phyloP scores from a whole-genome alignment of 2,888 invertebrate genomes.

The Antheraea assamensis region DNA sequence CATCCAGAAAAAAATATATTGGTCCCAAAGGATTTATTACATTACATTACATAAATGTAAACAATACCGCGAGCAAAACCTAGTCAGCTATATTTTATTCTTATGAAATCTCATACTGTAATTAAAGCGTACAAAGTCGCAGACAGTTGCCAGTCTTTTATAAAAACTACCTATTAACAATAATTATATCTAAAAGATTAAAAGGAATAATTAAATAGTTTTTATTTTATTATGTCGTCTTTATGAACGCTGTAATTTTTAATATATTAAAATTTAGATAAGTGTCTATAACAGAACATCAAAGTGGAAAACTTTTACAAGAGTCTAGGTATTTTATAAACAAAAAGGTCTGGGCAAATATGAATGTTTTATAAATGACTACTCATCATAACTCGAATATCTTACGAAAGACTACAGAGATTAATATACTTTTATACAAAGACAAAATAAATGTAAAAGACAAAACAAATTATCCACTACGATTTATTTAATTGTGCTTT shows the following conservation, averaged over 20 bases:
- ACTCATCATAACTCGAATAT: not conserved
- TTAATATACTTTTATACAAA: not conserved
- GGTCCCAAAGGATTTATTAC: no score
- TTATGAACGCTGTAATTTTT: not conserved
- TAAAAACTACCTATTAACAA: no score
- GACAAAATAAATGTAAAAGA: not conserved
- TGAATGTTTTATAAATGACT: not conserved
- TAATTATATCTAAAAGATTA: no score
- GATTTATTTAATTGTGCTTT: not conserved
- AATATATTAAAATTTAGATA: not conserved
- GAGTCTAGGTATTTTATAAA: not conserved
- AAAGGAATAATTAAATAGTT: not conserved
- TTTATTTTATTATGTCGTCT: not conserved
- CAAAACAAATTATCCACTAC: not conserved
- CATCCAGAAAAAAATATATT: no score
- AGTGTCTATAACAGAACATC: not conserved
- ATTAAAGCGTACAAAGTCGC: no score
- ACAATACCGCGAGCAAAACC: no score
- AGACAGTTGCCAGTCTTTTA: no score
- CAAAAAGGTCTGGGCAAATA: not conserved
- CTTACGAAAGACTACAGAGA: not conserved
- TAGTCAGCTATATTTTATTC: no score
- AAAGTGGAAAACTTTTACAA: not conserved
- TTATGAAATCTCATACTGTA: no score
- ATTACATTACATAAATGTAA: no score